A percentile compares a stretch with the other conserved stretches of the same genome.
Conservation (phyloP, 2,113 vertebrate genomes). For the Uria lomvia region DNA sequence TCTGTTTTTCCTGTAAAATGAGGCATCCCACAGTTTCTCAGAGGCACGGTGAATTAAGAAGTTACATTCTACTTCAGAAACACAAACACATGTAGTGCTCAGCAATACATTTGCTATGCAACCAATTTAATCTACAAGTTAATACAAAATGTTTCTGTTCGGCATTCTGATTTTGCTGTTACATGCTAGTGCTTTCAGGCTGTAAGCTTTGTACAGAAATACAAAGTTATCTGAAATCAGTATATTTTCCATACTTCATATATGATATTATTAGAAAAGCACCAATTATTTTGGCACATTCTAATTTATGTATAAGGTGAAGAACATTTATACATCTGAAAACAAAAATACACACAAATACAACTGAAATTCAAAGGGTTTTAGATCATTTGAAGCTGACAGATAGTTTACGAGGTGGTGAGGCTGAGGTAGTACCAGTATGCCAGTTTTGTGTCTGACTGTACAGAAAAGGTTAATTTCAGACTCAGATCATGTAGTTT, state of each 20-base stretch:
- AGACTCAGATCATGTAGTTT: not conserved
- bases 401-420: not conserved
- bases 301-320: not conserved
- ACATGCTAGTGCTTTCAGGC: not conserved
- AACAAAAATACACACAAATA: not conserved
- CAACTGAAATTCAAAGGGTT: not conserved
- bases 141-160: not conserved
- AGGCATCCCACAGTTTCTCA: not conserved
- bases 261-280: not conserved
- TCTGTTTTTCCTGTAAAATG: not conserved
- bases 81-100: not conserved
- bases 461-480: not conserved
- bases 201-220: not conserved
- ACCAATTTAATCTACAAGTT: not conserved
- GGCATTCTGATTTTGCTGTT: not conserved
- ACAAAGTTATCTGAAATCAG: not conserved
- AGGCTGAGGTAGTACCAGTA: not conserved
- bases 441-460: not conserved
- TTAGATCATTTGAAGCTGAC: not conserved
- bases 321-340: not conserved
- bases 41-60: not conserved
- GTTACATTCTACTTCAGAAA: not conserved
- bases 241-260: not conserved
- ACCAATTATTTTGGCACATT: not conserved
- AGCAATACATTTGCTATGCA: slow-evolving; percentile 13